Conservation (phyloP, 2,888 invertebrate genomes). For the Phytoseiulus persimilis region DNA sequence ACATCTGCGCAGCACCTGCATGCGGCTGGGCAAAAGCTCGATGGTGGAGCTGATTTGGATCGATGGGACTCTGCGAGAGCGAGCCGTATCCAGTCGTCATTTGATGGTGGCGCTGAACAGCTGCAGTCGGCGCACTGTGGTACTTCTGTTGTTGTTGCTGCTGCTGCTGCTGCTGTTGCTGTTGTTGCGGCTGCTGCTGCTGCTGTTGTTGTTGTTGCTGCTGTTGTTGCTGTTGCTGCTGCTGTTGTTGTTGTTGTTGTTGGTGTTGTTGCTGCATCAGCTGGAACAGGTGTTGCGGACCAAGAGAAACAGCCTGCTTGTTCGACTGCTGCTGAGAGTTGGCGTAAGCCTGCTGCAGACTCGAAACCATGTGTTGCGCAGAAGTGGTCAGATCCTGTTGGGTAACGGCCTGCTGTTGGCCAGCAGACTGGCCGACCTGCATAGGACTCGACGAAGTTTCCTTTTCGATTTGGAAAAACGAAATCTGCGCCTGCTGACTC, state of each 20-base stretch:
- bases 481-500: conserved; percentile 6
- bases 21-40: conserved; percentile 23
- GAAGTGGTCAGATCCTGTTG: conserved; percentile 17
- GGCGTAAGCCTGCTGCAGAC: conserved; percentile 26
- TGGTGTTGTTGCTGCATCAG: conserved; percentile 23
- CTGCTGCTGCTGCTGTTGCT: conserved; percentile 41
- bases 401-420: neutral
- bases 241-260: conserved; percentile 31
- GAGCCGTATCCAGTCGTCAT: conserved; percentile 11
- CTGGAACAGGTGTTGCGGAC: neutral
- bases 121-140: conserved; percentile 15
- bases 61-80: neutral
- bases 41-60: neutral
- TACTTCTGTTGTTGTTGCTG: conserved; percentile 29
- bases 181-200: conserved; percentile 43
- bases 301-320: conserved; percentile 7
- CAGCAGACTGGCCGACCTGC: neutral
- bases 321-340: conserved; percentile 11
- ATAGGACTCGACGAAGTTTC: neutral
- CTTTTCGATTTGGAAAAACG: conserved; percentile 9
- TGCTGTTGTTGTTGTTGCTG: conserved; percentile 16
- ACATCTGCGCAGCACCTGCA: conserved; percentile 33
- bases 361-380: conserved; percentile 29
- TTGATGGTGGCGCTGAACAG: conserved; percentile 30
- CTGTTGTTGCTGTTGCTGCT: conserved; percentile 22